A percentile compares a stretch with the other conserved stretches of the same genome.
phyloP scores from a whole-genome alignment of 2,888 invertebrate genomes.

The Eupithecia insigniata region DNA sequence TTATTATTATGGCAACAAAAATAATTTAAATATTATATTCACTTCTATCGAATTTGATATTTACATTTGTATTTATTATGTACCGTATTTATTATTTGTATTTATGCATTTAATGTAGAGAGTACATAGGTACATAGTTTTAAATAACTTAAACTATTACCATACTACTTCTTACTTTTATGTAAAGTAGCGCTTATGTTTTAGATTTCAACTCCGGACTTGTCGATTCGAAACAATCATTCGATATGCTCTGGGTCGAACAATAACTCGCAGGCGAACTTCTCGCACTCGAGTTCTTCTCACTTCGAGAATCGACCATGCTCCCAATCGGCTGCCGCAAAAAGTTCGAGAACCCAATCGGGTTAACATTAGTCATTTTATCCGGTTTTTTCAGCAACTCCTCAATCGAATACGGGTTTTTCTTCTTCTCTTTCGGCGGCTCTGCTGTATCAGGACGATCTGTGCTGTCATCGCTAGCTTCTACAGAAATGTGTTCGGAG shows the following conservation, averaged over 20 bases:
- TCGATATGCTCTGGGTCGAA: conserved; percentile 74
- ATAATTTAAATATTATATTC: not conserved
- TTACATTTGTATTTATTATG: not conserved
- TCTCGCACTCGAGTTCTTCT: conserved; percentile 68
- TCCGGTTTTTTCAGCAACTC: conserved; percentile 92
- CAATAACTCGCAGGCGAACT: conserved; percentile 79
- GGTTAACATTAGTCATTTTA: conserved; percentile 78
- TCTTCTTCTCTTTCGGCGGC: conserved; percentile 83
- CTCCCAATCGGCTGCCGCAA: conserved; percentile 85
- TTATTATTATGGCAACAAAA: conserved; percentile 4
- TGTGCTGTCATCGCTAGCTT: conserved; percentile 86
- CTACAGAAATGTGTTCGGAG: conserved; percentile 79
- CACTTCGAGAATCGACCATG: conserved; percentile 78
- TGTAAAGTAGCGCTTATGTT: conserved; percentile 51
- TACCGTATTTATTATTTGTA: no score
- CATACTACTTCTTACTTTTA: no score
- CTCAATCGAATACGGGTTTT: conserved; percentile 94
- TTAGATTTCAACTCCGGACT: conserved; percentile 75
- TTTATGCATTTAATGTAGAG: no score
- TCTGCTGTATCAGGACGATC: conserved; percentile 81
- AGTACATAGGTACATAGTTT: no score
- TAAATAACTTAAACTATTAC: not conserved
- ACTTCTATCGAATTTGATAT: not conserved
- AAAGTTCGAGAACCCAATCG: conserved; percentile 73
- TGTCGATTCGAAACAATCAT: conserved; percentile 73